phyloP scores from a whole-genome alignment of 92 coral and sea anemone species.

The Phenganax marumi region DNA sequence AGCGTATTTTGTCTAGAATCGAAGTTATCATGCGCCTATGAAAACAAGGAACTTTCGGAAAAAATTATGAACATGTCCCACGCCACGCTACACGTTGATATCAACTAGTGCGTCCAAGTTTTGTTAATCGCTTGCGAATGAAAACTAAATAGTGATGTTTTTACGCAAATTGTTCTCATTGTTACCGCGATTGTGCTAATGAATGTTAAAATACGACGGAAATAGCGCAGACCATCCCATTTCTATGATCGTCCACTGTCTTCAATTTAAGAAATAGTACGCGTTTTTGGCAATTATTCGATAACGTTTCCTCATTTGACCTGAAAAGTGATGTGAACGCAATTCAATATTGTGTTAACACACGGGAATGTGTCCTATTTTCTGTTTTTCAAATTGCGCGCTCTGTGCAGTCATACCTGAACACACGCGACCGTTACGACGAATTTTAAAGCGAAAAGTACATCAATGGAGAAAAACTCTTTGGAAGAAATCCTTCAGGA shows the following conservation, averaged over 20 bases:
- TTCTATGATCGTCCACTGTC: too few relatives aligned
- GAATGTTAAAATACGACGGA: constrained; percentile 8
- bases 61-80: too few relatives aligned
- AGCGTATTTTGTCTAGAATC: constrained; percentile 10
- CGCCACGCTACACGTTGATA: too few relatives aligned
- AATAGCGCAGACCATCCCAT: constrained; percentile 6
- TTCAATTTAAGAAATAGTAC: not conserved
- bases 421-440: too few relatives aligned
- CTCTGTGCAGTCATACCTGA: not conserved
- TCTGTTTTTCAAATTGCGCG: not conserved
- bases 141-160: not conserved
- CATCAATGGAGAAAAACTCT: not conserved
- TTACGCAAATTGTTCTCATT: constrained; percentile 15
- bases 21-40: not conserved
- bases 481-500: not conserved
- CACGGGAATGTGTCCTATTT: not conserved
- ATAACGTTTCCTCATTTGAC: constrained; percentile 1
- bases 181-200: constrained; percentile 15
- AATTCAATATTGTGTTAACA: constrained; percentile 1
- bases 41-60: too few relatives aligned
- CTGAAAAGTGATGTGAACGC: not conserved
- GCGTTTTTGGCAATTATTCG: constrained; percentile 10
- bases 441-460: too few relatives aligned
- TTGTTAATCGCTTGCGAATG: not conserved
- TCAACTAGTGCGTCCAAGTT: not conserved